Percentiles rank a stretch among this genome's conserved stretches.
These are phyloP conservation scores for Anableps anableps DNA, from an alignment of 2,797 vertebrate species.

Conservation along the genomic window DNA sequence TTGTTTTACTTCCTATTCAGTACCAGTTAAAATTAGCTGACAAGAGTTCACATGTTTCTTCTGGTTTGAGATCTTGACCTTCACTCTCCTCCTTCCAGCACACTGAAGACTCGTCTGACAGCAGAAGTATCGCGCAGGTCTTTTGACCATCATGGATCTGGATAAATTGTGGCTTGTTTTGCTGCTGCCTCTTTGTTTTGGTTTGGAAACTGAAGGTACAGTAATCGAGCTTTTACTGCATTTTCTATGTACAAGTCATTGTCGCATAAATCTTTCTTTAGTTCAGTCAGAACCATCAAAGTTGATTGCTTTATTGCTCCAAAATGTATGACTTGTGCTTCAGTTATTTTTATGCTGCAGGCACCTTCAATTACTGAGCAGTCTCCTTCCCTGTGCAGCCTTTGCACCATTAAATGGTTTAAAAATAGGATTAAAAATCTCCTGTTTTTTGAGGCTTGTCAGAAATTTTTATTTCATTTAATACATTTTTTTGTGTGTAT, in stretches of 20 bases:
- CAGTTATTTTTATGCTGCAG: background rate
- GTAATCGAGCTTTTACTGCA: background rate
- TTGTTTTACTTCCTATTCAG: constrained; percentile 13
- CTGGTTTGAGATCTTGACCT: fast-evolving
- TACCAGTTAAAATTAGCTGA: background rate
- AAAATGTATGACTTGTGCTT: background rate
- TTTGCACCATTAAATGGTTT: background rate
- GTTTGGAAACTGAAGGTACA: constrained; percentile 24
- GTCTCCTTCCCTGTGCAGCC: too few relatives aligned
- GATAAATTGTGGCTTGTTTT: constrained; percentile 3
- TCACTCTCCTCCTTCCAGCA: too few relatives aligned
- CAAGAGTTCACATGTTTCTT: background rate
- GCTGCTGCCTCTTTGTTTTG: constrained; percentile 6
- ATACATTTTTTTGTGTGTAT: too few relatives aligned
- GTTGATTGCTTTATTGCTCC: too few relatives aligned
- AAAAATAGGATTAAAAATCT: background rate
- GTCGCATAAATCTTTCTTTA: background rate
- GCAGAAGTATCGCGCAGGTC: background rate
- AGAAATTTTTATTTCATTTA: too few relatives aligned
- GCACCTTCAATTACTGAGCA: too few relatives aligned
- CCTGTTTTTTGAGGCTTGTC: too few relatives aligned
- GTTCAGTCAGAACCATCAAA: background rate
- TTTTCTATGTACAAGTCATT: background rate
- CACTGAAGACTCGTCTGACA: background rate
- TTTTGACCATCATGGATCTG: background rate